phyloP scores from a whole-genome alignment of 2,797 vertebrate species.

The Acestrorhynchus altus region DNA sequence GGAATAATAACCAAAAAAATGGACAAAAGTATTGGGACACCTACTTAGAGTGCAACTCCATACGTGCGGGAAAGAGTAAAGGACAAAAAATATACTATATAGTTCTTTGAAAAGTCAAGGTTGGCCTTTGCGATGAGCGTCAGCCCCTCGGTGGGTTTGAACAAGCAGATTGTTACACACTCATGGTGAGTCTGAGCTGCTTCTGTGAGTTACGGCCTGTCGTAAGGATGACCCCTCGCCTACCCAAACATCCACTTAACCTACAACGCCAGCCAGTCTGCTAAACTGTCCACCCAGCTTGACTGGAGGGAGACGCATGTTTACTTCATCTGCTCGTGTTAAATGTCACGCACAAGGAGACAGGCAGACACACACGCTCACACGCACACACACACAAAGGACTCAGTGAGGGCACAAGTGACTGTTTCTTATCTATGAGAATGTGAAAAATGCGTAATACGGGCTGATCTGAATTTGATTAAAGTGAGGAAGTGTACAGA shows the following conservation, averaged over 20 bases:
- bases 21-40: no score
- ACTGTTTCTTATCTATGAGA: conserved; percentile 56
- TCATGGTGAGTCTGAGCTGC: conserved; percentile 20
- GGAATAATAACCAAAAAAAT: no score
- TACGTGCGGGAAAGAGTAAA: not conserved
- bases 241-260: conserved; percentile 60
- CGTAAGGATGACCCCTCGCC: conserved; percentile 39
- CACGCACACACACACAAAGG: conserved; percentile 34
- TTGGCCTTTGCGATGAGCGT: not conserved
- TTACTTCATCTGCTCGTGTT: conserved; percentile 60
- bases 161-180: conserved; percentile 14
- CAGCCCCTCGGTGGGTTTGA: not conserved
- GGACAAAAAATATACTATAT: not conserved
- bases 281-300: conserved; percentile 55
- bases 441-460: conserved; percentile 58
- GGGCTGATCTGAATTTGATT: conserved; percentile 59
- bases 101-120: not conserved
- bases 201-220: conserved; percentile 38
- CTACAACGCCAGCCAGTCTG: conserved; percentile 57
- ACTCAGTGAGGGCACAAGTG: conserved; percentile 50
- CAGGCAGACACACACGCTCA: conserved; percentile 14
- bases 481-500: conserved; percentile 59
- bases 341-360: conserved; percentile 59
- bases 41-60: no score
- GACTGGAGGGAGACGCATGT: conserved; percentile 54